Conservation (phyloP, 2,113 vertebrate species). For the Hippocampus mohnikei region DNA sequence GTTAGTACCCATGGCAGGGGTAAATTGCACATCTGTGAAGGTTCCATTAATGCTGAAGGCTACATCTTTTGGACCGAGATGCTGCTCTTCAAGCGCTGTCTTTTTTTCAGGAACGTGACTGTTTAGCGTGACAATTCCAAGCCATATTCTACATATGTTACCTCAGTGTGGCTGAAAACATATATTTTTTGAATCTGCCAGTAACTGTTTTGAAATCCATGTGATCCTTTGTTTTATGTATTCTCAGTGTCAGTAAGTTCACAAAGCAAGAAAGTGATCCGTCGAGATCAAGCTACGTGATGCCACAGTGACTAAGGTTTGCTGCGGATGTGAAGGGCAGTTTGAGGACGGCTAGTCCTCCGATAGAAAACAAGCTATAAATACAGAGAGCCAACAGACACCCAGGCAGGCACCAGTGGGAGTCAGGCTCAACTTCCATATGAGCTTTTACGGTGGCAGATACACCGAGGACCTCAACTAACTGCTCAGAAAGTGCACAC, state of each 20-base stretch:
- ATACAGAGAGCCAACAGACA: constrained; percentile 58
- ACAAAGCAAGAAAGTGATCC: constrained; percentile 10
- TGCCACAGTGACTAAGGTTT: constrained; percentile 17
- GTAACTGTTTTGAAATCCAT: background rate
- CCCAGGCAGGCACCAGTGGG: constrained; percentile 46
- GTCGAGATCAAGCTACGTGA: constrained; percentile 30
- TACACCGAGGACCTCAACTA: constrained; percentile 16
- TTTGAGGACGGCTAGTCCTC: constrained; percentile 56
- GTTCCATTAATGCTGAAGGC: too few relatives aligned
- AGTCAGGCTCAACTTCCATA: constrained; percentile 38
- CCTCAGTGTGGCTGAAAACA: too few relatives aligned
- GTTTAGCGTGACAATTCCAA: too few relatives aligned
- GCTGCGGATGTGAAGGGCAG: constrained; percentile 29
- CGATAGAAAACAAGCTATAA: constrained; percentile 57
- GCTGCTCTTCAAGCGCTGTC: too few relatives aligned
- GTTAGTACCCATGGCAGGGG: too few relatives aligned
- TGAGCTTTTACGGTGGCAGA: constrained; percentile 45
- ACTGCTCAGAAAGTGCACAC: constrained; percentile 3
- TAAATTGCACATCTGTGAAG: too few relatives aligned
- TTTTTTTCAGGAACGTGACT: too few relatives aligned
- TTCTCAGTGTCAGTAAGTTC: constrained; percentile 30
- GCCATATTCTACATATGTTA: too few relatives aligned
- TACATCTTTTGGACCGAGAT: too few relatives aligned
- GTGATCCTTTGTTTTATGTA: constrained; percentile 4
- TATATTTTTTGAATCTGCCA: too few relatives aligned